Conservation (phyloP, 2,888 invertebrate genomes). For the Drosophila leonis region DNA sequence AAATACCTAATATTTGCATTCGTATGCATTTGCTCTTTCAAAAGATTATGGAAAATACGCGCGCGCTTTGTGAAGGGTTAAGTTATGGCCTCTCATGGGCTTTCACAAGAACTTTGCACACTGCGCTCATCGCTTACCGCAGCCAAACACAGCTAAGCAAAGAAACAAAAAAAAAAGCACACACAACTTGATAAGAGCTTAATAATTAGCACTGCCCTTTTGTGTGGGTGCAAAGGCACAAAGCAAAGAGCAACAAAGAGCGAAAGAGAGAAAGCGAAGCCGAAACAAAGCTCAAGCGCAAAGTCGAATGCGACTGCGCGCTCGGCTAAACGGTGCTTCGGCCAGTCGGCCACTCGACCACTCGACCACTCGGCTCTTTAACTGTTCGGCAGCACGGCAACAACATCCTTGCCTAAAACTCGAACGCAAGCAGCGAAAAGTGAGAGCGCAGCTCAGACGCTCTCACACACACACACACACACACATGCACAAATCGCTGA, state of each 20-base stretch:
- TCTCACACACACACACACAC: constrained; percentile 3
- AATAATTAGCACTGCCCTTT: constrained; percentile 55
- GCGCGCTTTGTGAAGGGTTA: constrained; percentile 46
- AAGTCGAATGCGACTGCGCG: constrained; percentile 35
- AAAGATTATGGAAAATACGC: constrained; percentile 15
- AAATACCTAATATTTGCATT: constrained; percentile 39
- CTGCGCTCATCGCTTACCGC: constrained; percentile 29
- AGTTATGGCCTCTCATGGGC: constrained; percentile 32
- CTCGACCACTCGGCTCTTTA: constrained; percentile 8
- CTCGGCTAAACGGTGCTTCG: constrained; percentile 3
- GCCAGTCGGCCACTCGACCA: not conserved
- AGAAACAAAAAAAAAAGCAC: not conserved
- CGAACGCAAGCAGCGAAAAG: constrained; percentile 18
- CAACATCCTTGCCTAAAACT: constrained; percentile 58
- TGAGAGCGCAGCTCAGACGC: constrained; percentile 38
- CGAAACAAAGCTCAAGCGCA: constrained; percentile 24
- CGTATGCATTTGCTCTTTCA: constrained; percentile 25
- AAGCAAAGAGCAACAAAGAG: constrained; percentile 2
- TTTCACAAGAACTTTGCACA: constrained; percentile 62
- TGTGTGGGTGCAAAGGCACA: constrained; percentile 61
- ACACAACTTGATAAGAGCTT: constrained; percentile 14
- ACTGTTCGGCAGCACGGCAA: constrained; percentile 2
- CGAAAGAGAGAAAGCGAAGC: constrained; percentile 21
- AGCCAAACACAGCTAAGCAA: not conserved
- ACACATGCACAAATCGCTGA: constrained; percentile 24